phyloP scores from a whole-genome alignment of 1,140 invertebrate genomes.

The Dysdera silvatica region DNA sequence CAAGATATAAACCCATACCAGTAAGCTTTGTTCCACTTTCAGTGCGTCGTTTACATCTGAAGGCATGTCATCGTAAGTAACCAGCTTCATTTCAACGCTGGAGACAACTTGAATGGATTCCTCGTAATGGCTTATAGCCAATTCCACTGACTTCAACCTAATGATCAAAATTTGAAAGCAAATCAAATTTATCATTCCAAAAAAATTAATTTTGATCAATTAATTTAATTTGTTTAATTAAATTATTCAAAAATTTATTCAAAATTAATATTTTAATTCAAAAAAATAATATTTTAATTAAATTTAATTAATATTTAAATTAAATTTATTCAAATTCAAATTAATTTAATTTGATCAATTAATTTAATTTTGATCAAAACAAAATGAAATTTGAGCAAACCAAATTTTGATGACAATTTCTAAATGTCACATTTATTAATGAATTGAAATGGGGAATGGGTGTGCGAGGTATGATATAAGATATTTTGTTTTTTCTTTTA shows the following conservation, averaged over 20 bases:
- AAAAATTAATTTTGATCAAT: background rate
- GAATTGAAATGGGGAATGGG: too few species aligned
- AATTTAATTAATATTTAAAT: too few species aligned
- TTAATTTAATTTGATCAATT: too few species aligned
- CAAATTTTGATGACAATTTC: too few species aligned
- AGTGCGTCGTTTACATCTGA: constrained; percentile 68
- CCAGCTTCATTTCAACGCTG: constrained; percentile 83
- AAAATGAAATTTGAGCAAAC: too few species aligned
- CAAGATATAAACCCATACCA: constrained; percentile 39
- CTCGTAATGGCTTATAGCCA: constrained; percentile 76
- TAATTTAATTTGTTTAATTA: background rate
- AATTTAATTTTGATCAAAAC: too few species aligned
- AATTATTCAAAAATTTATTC: background rate
- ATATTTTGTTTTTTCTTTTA: too few species aligned
- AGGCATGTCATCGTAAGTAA: constrained; percentile 71
- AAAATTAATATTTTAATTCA: too few species aligned
- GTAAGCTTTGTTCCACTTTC: constrained; percentile 49
- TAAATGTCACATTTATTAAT: too few species aligned
- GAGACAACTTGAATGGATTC: constrained; percentile 79
- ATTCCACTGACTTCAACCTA: constrained; percentile 79
- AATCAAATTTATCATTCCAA: background rate
- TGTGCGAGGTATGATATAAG: too few species aligned
- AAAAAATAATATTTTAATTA: too few species aligned
- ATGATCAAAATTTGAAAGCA: constrained; percentile 24
- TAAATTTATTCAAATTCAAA: too few species aligned